Conservation (phyloP, 2,888 invertebrate species). For the Drosophila acutilabella region DNA sequence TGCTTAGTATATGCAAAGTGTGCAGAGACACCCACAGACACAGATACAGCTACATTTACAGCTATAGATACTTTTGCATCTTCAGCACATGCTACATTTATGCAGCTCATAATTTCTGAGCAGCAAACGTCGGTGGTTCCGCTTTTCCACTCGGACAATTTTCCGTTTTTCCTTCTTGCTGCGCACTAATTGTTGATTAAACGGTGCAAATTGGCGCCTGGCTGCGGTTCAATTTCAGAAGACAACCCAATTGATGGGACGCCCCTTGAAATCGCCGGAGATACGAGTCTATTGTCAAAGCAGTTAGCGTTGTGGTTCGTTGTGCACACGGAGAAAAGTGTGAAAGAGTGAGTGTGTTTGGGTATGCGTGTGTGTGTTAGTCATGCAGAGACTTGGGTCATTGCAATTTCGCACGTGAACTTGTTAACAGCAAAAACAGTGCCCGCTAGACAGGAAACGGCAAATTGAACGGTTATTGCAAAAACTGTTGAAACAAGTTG, state of each 20-base stretch:
- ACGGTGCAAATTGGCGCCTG: slow-evolving; percentile 52
- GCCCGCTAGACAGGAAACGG: slow-evolving; percentile 57
- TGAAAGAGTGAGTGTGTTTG: not conserved
- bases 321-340: slow-evolving; percentile 9
- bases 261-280: not conserved
- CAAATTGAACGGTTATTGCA: slow-evolving; percentile 67
- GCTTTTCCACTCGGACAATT: slow-evolving; percentile 7
- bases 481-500: not conserved
- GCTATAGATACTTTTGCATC: slow-evolving; percentile 5
- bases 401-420: slow-evolving; percentile 73
- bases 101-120: slow-evolving; percentile 17
- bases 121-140: slow-evolving; percentile 1
- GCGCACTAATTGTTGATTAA: slow-evolving; percentile 67
- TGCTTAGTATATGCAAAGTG: slow-evolving; percentile 42
- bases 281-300: slow-evolving; percentile 29
- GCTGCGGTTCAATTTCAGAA: slow-evolving; percentile 13
- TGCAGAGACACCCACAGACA: slow-evolving; percentile 22
- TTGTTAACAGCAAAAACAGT: slow-evolving; percentile 59
- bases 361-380: slow-evolving; percentile 12
- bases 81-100: not conserved
- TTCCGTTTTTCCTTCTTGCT: not conserved
- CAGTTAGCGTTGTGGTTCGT: slow-evolving; percentile 36
- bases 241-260: slow-evolving; percentile 24
- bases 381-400: slow-evolving; percentile 48
- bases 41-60: not conserved